phyloP scores from a whole-genome alignment of 1,140 invertebrate species.

The Zaprionus africanus region DNA sequence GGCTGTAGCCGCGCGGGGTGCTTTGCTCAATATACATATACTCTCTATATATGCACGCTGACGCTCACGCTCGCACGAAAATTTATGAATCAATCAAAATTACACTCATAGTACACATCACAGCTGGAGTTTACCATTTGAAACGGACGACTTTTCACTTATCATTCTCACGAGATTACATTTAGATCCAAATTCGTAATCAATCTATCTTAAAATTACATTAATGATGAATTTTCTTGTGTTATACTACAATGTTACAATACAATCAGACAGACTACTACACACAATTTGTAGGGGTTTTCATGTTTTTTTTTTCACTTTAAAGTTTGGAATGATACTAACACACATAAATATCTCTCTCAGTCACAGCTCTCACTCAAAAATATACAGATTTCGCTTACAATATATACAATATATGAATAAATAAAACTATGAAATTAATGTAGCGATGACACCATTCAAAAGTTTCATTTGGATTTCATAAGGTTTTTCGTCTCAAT shows the following conservation, averaged over 20 bases:
- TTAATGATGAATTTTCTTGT: neutral
- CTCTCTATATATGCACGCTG: constrained; percentile 18
- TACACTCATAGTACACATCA: constrained; percentile 43
- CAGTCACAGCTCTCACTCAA: constrained; percentile 59
- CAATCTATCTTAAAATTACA: constrained; percentile 7
- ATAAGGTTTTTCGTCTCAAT: constrained; percentile 11
- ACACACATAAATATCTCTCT: constrained; percentile 42
- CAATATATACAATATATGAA: constrained; percentile 21
- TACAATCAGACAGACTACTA: constrained; percentile 36
- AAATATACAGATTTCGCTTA: constrained; percentile 35
- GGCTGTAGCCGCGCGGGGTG: constrained; percentile 70
- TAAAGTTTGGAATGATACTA: constrained; percentile 59
- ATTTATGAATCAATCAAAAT: constrained; percentile 26
- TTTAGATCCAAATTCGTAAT: neutral
- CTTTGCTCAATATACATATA: constrained; percentile 45
- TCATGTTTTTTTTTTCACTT: constrained; percentile 13
- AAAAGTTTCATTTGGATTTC: constrained; percentile 25
- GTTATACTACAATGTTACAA: neutral
- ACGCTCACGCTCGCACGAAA: constrained; percentile 7
- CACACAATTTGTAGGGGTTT: neutral
- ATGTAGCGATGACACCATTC: constrained; percentile 52
- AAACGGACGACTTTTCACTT: neutral
- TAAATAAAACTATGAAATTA: constrained; percentile 65
- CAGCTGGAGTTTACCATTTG: neutral
- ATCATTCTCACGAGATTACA: neutral